Evolutionary conservation across 2,797 vertebrate genomes (phyloP).

Genomic region (Semaprochilodus insignis): DNA sequence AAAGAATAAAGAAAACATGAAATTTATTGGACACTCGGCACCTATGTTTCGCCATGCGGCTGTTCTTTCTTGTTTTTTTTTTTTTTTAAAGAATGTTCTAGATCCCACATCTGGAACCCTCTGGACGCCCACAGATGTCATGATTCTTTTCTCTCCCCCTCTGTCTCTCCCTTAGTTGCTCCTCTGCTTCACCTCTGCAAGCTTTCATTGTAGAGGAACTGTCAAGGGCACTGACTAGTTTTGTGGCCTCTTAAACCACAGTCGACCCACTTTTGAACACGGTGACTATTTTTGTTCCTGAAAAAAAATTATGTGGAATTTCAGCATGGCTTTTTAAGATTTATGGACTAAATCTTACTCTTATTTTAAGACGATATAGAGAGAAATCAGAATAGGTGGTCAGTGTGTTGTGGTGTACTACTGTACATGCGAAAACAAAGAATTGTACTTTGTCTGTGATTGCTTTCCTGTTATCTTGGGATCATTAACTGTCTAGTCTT

Average conservation of each 20-base stretch:
- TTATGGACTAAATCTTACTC: background rate
- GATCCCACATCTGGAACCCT: constrained; percentile 53
- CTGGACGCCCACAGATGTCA: too few species aligned
- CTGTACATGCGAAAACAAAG: background rate
- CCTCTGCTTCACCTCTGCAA: constrained; percentile 31
- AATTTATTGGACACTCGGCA: constrained; percentile 15
- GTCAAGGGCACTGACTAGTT: constrained; percentile 29
- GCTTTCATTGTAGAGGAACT: constrained; percentile 12
- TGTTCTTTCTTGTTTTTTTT: background rate
- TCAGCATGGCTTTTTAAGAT: background rate
- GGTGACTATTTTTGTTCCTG: background rate
- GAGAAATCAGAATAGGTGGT: background rate
- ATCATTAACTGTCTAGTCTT: constrained; percentile 37
- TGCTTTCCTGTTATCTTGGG: background rate
- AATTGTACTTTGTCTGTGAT: background rate
- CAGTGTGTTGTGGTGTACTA: background rate
- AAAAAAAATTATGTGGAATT: constrained; percentile 13
- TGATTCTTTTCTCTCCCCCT: background rate
- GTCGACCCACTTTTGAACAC: background rate
- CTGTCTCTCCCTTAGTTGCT: background rate
- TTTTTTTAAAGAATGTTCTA: constrained; percentile 37
- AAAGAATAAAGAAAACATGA: background rate
- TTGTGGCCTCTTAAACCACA: constrained; percentile 33
- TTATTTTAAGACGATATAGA: background rate
- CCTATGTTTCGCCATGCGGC: background rate